Percentiles rank a stretch among this genome's conserved stretches.
Conservation (phyloP, 2,888 invertebrate species). For the Drosophila maculinotata region DNA sequence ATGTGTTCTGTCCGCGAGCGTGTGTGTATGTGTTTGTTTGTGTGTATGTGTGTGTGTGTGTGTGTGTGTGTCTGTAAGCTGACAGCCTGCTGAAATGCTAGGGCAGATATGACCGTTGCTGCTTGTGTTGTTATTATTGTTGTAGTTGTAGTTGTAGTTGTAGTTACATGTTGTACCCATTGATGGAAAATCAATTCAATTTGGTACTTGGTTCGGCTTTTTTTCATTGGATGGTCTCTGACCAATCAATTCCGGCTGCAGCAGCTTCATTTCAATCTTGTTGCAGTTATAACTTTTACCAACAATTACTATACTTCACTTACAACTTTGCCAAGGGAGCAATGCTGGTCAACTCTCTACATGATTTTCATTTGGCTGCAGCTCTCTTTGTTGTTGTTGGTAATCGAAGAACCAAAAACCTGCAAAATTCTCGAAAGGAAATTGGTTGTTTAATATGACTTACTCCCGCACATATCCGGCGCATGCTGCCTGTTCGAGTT, state of each 20-base stretch:
- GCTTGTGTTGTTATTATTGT: constrained; percentile 15
- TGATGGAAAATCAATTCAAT: constrained; percentile 68
- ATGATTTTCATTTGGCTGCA: constrained; percentile 4
- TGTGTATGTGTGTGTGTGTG: constrained; percentile 5
- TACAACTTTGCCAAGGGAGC: constrained; percentile 11
- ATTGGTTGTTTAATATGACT: constrained; percentile 54
- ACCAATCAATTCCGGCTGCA: constrained; percentile 58
- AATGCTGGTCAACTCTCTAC: background rate
- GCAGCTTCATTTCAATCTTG: constrained; percentile 38
- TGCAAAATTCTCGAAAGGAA: constrained; percentile 23
- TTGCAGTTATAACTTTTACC: constrained; percentile 51
- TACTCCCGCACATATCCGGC: constrained; percentile 39
- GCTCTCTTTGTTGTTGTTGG: constrained; percentile 13
- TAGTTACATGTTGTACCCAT: constrained; percentile 49
- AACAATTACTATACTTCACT: constrained; percentile 47
- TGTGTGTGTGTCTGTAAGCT: constrained; percentile 13
- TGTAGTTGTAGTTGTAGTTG: constrained; percentile 23
- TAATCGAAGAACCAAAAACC: constrained; percentile 18
- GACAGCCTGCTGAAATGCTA: constrained; percentile 30
- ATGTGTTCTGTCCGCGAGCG: constrained; percentile 22
- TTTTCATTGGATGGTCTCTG: constrained; percentile 6
- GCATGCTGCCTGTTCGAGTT: constrained; percentile 22
- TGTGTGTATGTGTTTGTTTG: background rate
- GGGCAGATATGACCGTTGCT: constrained; percentile 30
- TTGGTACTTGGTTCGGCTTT: constrained; percentile 35